These are phyloP conservation scores for Misgurnus anguillicaudatus DNA, from an alignment of 2,113 vertebrate genomes.

Conservation along the genomic window DNA sequence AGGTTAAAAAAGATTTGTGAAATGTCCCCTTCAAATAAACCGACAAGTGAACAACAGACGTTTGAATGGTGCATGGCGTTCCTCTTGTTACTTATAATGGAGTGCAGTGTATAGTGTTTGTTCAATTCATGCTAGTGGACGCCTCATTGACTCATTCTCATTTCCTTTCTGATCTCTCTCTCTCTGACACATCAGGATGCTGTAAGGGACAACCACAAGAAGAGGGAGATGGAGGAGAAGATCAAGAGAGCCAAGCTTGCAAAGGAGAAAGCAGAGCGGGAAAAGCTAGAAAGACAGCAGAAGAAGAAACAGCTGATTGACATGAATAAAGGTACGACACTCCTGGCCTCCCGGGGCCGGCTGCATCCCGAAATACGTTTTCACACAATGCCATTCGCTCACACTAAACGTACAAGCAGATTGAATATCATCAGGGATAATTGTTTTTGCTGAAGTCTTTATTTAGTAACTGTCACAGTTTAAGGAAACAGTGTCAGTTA, in stretches of 20 bases:
- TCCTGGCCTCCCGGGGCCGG: slow-evolving; percentile 50
- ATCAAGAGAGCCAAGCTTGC: slow-evolving; percentile 93
- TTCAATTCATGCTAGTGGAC: not conserved
- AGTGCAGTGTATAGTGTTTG: not conserved
- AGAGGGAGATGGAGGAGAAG: slow-evolving; percentile 95
- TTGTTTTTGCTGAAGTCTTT: not conserved
- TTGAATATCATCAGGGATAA: not conserved
- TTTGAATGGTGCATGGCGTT: not conserved
- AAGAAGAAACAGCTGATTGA: slow-evolving; percentile 98
- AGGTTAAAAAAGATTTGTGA: too few relatives aligned
- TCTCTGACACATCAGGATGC: slow-evolving; percentile 82
- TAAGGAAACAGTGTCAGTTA: not conserved
- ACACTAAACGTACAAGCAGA: slow-evolving; percentile 48
- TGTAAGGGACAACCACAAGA: slow-evolving; percentile 95
- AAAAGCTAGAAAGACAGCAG: slow-evolving; percentile 91
- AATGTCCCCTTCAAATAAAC: too few relatives aligned
- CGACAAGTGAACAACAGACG: too few relatives aligned
- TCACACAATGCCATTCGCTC: slow-evolving; percentile 51
- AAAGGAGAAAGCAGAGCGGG: slow-evolving; percentile 96
- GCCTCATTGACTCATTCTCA: not conserved
- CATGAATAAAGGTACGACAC: slow-evolving; percentile 93
- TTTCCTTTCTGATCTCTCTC: not conserved
- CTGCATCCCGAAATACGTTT: slow-evolving; percentile 55
- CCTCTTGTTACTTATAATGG: not conserved
- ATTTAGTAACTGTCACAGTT: not conserved